phyloP scores from a whole-genome alignment of 2,113 vertebrate species.

The Petrocephalus zakoni region DNA sequence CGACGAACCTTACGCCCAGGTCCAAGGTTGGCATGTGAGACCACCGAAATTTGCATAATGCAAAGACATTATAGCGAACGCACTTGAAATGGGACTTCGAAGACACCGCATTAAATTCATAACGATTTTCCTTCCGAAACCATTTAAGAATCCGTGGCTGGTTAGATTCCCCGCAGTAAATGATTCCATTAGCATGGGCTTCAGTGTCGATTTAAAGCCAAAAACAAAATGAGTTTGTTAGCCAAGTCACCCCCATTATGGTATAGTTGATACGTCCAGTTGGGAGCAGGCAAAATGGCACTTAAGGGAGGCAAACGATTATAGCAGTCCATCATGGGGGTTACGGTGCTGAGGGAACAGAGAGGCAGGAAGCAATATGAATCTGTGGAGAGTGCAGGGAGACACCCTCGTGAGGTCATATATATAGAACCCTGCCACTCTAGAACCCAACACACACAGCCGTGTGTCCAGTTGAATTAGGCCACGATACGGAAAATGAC shows the following conservation, averaged over 20 bases:
- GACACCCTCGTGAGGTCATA: background rate
- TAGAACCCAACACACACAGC: background rate
- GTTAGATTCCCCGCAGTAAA: background rate
- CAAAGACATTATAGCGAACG: background rate
- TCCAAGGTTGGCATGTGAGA: background rate
- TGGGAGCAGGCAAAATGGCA: background rate
- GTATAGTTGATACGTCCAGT: background rate
- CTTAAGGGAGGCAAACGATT: background rate
- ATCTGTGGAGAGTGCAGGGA: background rate
- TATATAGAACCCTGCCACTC: background rate
- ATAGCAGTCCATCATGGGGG: background rate
- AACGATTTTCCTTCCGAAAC: background rate
- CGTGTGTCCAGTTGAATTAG: background rate
- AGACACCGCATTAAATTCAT: background rate
- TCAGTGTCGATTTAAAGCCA: background rate
- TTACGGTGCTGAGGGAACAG: background rate
- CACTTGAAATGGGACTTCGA: background rate
- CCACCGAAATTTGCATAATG: background rate
- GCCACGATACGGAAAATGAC: background rate
- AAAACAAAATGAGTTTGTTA: background rate
- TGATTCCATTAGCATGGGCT: background rate
- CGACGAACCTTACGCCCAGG: background rate
- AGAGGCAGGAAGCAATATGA: background rate
- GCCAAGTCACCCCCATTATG: background rate
- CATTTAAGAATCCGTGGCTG: background rate